phyloP scores from a whole-genome alignment of 2,888 invertebrate genomes.

The Morpho deidamia region DNA sequence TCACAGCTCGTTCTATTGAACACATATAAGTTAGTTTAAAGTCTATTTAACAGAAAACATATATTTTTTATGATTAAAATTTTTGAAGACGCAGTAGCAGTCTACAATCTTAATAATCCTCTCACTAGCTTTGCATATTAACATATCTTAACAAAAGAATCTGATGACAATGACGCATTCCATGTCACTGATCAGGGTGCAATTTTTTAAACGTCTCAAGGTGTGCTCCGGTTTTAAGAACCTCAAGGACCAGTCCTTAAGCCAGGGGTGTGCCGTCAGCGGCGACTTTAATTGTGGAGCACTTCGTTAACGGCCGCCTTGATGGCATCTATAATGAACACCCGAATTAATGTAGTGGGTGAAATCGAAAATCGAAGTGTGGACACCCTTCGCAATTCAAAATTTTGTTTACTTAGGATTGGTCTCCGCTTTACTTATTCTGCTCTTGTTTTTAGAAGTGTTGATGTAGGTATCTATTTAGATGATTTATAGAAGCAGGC shows the following conservation, averaged over 20 bases:
- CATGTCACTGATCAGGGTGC: conserved; percentile 43
- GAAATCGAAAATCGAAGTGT: conserved; percentile 72
- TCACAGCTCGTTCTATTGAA: no score
- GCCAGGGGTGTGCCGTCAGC: conserved; percentile 68
- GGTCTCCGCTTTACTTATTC: conserved; percentile 46
- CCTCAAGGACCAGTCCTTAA: conserved; percentile 48
- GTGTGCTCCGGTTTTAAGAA: conserved; percentile 53
- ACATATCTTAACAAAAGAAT: conserved; percentile 10
- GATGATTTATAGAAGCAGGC: no score
- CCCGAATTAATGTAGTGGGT: conserved; percentile 77
- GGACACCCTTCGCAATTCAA: conserved; percentile 51
- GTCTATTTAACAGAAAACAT: no score
- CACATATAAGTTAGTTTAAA: no score
- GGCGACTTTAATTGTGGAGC: conserved; percentile 76
- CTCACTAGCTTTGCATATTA: not conserved
- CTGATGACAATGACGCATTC: conserved; percentile 28
- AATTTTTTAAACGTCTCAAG: conserved; percentile 62
- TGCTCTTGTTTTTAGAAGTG: conserved; percentile 30
- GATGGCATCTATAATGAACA: conserved; percentile 79
- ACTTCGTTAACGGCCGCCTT: conserved; percentile 75
- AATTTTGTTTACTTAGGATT: conserved; percentile 71
- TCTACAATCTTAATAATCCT: no score
- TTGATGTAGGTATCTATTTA: conserved; percentile 13
- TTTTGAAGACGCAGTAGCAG: no score
- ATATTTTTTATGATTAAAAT: no score